Evolutionary conservation across 2,113 vertebrate genomes (phyloP).

Genomic region (Albula goreensis): DNA sequence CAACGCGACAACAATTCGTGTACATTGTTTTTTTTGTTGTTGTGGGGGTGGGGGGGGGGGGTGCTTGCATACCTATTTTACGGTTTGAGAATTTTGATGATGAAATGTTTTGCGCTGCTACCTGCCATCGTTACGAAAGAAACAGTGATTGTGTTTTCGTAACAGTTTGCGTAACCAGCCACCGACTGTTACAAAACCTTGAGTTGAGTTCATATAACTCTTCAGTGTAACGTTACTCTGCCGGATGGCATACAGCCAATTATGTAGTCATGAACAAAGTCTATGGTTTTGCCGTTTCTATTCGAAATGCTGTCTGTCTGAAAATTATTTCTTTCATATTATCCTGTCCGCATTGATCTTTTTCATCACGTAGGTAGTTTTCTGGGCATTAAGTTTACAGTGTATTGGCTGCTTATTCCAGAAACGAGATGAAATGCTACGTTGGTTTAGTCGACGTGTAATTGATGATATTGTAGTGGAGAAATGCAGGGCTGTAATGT

Average conservation of each 20-base stretch:
- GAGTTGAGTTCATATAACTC: neutral
- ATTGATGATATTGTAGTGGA: neutral
- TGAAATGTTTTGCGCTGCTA: neutral
- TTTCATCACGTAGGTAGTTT: too few species aligned
- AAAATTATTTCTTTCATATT: too few species aligned
- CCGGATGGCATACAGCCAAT: neutral
- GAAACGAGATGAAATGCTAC: neutral
- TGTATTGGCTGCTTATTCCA: neutral
- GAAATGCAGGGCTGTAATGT: neutral
- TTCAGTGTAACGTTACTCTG: neutral
- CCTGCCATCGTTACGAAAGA: neutral
- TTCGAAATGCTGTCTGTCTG: too few species aligned
- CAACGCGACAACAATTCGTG: neutral
- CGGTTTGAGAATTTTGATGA: neutral
- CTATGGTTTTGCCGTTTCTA: neutral
- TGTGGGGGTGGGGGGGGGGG: too few species aligned
- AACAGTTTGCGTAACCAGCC: slow-evolving; percentile 63
- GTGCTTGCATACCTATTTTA: neutral
- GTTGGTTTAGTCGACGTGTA: neutral
- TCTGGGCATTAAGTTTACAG: too few species aligned
- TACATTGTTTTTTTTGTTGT: neutral
- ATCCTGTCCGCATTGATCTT: too few species aligned
- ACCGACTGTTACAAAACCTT: slow-evolving; percentile 41
- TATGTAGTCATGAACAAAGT: neutral
- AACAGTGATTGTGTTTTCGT: slow-evolving; percentile 41